These are phyloP conservation scores for Hydriomena furcata DNA, from an alignment of 2,888 invertebrate genomes.

Conservation along the genomic window DNA sequence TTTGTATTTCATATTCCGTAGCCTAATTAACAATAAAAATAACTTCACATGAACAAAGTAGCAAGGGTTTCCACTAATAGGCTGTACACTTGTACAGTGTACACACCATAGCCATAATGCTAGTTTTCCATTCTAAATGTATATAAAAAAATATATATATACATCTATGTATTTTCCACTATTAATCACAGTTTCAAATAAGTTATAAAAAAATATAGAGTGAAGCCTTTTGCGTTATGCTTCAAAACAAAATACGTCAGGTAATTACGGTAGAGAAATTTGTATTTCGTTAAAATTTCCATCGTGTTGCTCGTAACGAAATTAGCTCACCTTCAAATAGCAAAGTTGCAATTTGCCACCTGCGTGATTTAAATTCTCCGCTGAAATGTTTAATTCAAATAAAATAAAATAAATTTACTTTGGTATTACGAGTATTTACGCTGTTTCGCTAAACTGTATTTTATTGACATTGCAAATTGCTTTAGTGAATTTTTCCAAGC, in stretches of 20 bases:
- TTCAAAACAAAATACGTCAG: slow-evolving; percentile 13
- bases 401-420: background rate
- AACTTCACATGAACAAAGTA: too few species aligned
- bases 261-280: slow-evolving; percentile 4
- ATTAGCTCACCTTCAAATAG: slow-evolving; percentile 14
- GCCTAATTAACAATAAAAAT: too few species aligned
- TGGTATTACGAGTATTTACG: background rate
- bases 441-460: background rate
- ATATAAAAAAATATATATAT: too few species aligned
- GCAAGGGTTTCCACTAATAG: too few species aligned
- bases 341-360: slow-evolving; percentile 15
- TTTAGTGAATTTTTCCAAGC: too few species aligned
- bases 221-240: background rate
- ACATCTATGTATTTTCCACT: too few species aligned
- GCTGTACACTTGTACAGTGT: too few species aligned
- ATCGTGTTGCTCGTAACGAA: slow-evolving; percentile 7
- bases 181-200: too few species aligned
- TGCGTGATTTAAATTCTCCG: slow-evolving; percentile 15
- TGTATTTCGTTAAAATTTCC: slow-evolving; percentile 17
- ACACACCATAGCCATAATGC: too few species aligned
- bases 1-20: too few species aligned
- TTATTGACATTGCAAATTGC: background rate
- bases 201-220: too few species aligned
- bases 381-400: slow-evolving; percentile 13
- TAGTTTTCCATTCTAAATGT: too few species aligned